phyloP scores from a whole-genome alignment of 2,797 vertebrate species.

The Champsocephalus gunnari region DNA sequence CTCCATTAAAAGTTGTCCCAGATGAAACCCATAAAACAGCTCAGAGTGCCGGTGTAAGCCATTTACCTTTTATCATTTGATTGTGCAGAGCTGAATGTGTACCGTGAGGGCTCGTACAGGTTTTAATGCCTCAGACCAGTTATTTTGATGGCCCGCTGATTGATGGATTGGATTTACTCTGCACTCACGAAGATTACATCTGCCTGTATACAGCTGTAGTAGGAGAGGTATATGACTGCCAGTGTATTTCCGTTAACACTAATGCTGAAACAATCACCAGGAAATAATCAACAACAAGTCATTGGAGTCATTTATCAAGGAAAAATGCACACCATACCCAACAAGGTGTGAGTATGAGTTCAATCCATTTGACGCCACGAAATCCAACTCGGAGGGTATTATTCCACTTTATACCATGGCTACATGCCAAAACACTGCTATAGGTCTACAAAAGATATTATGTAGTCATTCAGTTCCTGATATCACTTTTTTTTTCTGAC shows the following conservation, averaged over 20 bases:
- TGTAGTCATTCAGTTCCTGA: neutral
- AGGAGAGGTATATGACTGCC: conserved; percentile 20
- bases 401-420: conserved; percentile 21
- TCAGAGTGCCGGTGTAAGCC: conserved; percentile 43
- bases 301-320: conserved; percentile 32
- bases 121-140: conserved; percentile 48
- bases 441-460: conserved; percentile 1
- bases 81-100: conserved; percentile 65
- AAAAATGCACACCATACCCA: conserved; percentile 27
- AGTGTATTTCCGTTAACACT: conserved; percentile 35
- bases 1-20: conserved; percentile 57
- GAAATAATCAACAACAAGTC: conserved; percentile 24
- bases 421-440: conserved; percentile 18
- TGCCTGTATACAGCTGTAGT: conserved; percentile 23
- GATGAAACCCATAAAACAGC: conserved; percentile 61
- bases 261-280: conserved; percentile 31
- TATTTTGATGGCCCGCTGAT: conserved; percentile 41
- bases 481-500: neutral
- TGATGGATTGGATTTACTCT: conserved; percentile 53
- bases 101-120: conserved; percentile 47
- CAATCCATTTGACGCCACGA: conserved; percentile 14
- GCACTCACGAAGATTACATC: conserved; percentile 44
- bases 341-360: neutral
- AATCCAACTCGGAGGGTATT: neutral
- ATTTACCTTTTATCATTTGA: conserved; percentile 63